Base-by-base conservation (phyloP, 2,113 vertebrate species). In the Junco hyemalis region DNA sequence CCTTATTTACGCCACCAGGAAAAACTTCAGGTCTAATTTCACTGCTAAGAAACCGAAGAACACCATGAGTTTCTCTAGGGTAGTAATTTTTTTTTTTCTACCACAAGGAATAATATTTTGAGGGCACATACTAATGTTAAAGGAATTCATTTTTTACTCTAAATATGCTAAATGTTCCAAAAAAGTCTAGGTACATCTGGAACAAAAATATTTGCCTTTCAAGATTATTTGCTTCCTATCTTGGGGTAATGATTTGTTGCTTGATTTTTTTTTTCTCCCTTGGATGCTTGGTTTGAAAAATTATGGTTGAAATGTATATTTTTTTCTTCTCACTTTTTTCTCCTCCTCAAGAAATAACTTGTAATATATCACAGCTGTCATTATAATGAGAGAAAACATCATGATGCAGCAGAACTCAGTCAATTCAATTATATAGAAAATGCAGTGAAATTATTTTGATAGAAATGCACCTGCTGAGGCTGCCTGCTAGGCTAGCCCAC, bases 321-420 rank as follows among this genome's bases (percentile, higher is more conserved):
- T 95, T 95, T 92, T 87, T 69, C 36, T 44, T 53, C 36, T 61
- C 6, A 11, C 7, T 81, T 65, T 95, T 90, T 93, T 51, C 31
- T 80, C 79, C 42, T 65, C 9, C 45, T 90, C 8, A 44, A 86
- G 90, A 88, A 53, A 60, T 66, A 90, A 63, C 71, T 88, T 81
- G 79, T 54, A 95, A 86, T 95, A 74, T 94, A 94, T 92, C 92
- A 94, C 90, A 97, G 95, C 85, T 97, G 95, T 96, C 94, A 90
- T 81, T 86, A 53, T 95, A 95, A 97, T 97, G 92, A 95, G 25
- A 93, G 71, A 81, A 93, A 95, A 88, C 68, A 88, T 78, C 88
- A 94, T 93, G 95, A 96, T 94, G 85, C 80, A 93, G 94, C 90
- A 96, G 88, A 96, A 96, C 88, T 88, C 86, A 84, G 88, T 97